Percentiles rank a stretch among this genome's conserved stretches.
Evolutionary conservation across 2,797 vertebrate genomes (phyloP).

Genomic region (Acipenser ruthenus): DNA sequence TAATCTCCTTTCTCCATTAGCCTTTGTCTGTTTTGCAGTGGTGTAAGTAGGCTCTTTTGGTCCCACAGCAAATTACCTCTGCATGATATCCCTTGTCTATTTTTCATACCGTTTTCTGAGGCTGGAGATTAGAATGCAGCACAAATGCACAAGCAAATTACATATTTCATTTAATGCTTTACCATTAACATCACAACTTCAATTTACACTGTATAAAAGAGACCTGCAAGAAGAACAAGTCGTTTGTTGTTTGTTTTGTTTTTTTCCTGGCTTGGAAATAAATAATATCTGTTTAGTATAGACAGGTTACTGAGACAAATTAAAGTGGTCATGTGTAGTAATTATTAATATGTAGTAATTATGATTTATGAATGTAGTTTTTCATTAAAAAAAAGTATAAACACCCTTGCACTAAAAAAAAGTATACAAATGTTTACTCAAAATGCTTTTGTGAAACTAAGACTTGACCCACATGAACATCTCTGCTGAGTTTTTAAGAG

Average conservation of each 20-base stretch:
- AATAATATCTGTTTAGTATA: too few relatives aligned
- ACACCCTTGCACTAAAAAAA: too few relatives aligned
- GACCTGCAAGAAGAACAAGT: constrained; percentile 3
- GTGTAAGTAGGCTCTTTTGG: constrained; percentile 16
- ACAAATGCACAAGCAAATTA: constrained; percentile 26
- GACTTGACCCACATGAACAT: too few relatives aligned
- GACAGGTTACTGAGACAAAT: too few relatives aligned
- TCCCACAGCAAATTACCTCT: constrained; percentile 18
- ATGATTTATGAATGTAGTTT: too few relatives aligned
- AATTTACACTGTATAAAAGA: constrained; percentile 27
- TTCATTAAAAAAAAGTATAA: too few relatives aligned
- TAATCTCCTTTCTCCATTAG: constrained; percentile 19
- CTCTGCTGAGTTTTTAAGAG: too few relatives aligned
- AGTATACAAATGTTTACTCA: too few relatives aligned
- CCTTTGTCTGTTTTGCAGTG: constrained; percentile 16
- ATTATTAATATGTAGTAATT: too few relatives aligned
- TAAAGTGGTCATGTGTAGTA: too few relatives aligned
- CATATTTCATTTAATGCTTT: constrained; percentile 38
- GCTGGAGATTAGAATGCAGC: constrained; percentile 39
- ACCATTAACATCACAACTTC: constrained; percentile 29
- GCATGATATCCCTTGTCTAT: constrained; percentile 26
- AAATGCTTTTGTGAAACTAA: too few relatives aligned
- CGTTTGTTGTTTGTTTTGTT: not conserved
- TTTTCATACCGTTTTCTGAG: constrained; percentile 41
- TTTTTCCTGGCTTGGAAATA: constrained; percentile 7